phyloP scores from a whole-genome alignment of 1,140 invertebrate species.

The Subanguina moxae region DNA sequence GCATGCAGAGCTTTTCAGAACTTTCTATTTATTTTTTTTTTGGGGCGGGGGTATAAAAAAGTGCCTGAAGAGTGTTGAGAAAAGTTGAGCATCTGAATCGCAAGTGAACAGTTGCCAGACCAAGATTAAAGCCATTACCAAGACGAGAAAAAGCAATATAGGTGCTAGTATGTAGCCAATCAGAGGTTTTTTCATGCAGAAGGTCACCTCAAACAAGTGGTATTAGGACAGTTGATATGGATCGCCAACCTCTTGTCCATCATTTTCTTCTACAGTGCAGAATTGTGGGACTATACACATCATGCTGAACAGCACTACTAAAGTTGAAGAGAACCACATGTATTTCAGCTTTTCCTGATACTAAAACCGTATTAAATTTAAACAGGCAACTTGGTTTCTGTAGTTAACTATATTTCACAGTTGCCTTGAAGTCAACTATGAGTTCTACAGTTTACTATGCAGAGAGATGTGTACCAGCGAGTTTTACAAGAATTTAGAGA shows the following conservation, averaged over 20 bases:
- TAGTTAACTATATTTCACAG: neutral
- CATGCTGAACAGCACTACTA: conserved; percentile 21
- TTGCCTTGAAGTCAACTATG: neutral
- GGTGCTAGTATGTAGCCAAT: conserved; percentile 38
- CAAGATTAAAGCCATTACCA: conserved; percentile 17
- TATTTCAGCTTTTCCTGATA: conserved; percentile 26
- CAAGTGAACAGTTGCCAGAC: conserved; percentile 33
- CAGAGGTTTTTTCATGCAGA: conserved; percentile 28
- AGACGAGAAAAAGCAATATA: conserved; percentile 17
- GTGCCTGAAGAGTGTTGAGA: conserved; percentile 17
- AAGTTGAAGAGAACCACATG: conserved; percentile 29
- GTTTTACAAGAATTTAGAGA: too few species aligned
- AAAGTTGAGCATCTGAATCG: conserved; percentile 25
- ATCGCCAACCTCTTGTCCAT: conserved; percentile 23
- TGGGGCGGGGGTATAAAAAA: too few species aligned
- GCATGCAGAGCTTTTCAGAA: too few species aligned
- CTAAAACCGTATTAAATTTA: conserved; percentile 4
- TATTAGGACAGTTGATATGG: too few species aligned
- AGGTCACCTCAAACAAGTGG: neutral
- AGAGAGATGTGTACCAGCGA: too few species aligned
- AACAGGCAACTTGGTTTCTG: too few species aligned
- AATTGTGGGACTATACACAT: conserved; percentile 34
- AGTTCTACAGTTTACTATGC: too few species aligned
- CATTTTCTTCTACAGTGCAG: conserved; percentile 32
- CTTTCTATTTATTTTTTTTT: too few species aligned